Percentiles rank a stretch among this genome's conserved stretches.
phyloP scores from a whole-genome alignment of 2,113 vertebrate genomes.

The Cololabis saira region DNA sequence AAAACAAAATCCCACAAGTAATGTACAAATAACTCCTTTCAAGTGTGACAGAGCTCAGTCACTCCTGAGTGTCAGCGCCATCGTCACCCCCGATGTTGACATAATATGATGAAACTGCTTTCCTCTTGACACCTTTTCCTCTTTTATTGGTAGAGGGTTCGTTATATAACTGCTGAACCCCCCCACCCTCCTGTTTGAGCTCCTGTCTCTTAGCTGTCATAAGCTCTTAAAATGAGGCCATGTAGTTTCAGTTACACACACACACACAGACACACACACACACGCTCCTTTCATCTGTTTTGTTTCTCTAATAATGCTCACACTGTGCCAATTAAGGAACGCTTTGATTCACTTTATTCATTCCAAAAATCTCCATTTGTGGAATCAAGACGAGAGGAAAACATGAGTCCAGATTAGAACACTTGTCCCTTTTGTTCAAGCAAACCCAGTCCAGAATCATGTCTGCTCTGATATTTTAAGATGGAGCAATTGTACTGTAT shows the following conservation, averaged over 20 bases:
- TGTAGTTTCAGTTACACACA: slow-evolving; percentile 14
- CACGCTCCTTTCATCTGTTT: neutral
- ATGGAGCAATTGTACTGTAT: neutral
- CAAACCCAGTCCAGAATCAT: neutral
- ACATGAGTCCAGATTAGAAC: neutral
- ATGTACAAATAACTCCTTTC: neutral
- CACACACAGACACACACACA: neutral
- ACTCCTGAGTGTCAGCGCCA: neutral
- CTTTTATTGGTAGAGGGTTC: slow-evolving; percentile 24
- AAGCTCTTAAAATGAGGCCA: slow-evolving; percentile 34
- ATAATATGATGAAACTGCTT: slow-evolving; percentile 17
- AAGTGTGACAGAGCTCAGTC: neutral
- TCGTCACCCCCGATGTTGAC: neutral
- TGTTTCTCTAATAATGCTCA: neutral
- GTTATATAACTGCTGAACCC: slow-evolving; percentile 23
- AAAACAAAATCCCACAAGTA: slow-evolving; percentile 11
- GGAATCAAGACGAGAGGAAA: neutral
- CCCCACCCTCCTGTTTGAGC: slow-evolving; percentile 13
- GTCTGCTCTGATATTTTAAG: slow-evolving; percentile 1
- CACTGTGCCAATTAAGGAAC: neutral
- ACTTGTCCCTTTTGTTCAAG: neutral
- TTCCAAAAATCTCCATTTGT: neutral
- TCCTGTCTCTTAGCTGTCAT: slow-evolving; percentile 30
- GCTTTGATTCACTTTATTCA: neutral
- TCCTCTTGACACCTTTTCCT: slow-evolving; percentile 19